Percentiles rank a stretch among this genome's conserved stretches.
Evolutionary conservation across 2,113 vertebrate species (phyloP).

Genomic region (Urocitellus parryii): DNA sequence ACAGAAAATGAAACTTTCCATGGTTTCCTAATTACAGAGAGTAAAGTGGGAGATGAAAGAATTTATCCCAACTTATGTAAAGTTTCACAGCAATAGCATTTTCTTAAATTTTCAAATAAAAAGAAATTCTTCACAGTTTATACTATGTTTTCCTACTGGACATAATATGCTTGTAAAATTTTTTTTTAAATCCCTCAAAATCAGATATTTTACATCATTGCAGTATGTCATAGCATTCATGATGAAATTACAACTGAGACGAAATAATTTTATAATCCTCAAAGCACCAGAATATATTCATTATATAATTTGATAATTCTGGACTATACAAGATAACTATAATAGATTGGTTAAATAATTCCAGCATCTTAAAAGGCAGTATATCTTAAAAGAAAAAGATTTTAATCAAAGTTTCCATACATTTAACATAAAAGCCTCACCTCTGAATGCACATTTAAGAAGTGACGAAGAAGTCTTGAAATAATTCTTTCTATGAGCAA

Average conservation of each 20-base stretch:
- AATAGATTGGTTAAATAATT: neutral
- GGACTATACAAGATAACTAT: neutral
- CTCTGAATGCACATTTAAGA: constrained; percentile 42
- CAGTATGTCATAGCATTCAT: constrained; percentile 51
- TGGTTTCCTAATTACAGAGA: constrained; percentile 16
- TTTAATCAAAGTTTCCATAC: constrained; percentile 24
- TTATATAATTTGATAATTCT: constrained; percentile 33
- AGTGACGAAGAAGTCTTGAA: neutral
- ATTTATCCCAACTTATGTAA: constrained; percentile 26
- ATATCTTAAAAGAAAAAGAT: constrained; percentile 49
- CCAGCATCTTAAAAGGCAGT: constrained; percentile 7
- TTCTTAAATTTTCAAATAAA: constrained; percentile 61
- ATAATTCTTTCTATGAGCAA: constrained; percentile 12
- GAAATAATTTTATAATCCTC: constrained; percentile 51
- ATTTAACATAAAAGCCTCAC: constrained; percentile 52
- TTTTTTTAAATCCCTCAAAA: constrained; percentile 6
- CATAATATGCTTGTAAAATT: constrained; percentile 27
- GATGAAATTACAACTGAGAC: constrained; percentile 57
- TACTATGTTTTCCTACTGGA: neutral
- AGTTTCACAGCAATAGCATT: constrained; percentile 46
- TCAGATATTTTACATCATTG: constrained; percentile 35
- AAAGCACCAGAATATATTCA: constrained; percentile 18
- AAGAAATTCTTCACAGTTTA: constrained; percentile 34
- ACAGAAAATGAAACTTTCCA: constrained; percentile 32
- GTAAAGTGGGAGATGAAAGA: constrained; percentile 34